A percentile compares a stretch with the other conserved stretches of the same genome.
Conservation (phyloP, 2,797 vertebrate species). For the Catamblyrhynchus diadema region DNA sequence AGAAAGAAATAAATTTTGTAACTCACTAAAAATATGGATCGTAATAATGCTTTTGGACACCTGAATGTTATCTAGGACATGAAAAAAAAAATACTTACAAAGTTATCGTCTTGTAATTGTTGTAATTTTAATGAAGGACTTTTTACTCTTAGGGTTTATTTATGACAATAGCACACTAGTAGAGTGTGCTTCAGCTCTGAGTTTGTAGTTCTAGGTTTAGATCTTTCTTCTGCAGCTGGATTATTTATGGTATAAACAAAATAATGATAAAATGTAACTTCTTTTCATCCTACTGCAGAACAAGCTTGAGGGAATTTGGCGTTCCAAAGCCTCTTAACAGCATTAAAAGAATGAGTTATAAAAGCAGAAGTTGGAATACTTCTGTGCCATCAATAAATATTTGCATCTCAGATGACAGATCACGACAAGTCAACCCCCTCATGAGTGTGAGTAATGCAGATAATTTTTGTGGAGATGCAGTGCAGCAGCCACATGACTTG, state of each 20-base stretch:
- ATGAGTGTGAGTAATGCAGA: constrained; percentile 17
- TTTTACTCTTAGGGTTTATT: not conserved
- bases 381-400: constrained; percentile 37
- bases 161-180: not conserved
- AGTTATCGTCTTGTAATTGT: not conserved
- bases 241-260: not conserved
- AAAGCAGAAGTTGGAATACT: constrained; percentile 10
- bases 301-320: not conserved
- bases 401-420: constrained; percentile 40
- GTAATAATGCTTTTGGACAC: not conserved
- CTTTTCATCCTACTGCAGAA: not conserved
- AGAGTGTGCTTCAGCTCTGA: not conserved
- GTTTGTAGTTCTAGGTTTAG: not conserved
- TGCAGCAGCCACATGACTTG: constrained; percentile 2
- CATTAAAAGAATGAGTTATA: constrained; percentile 10
- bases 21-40: not conserved
- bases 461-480: constrained; percentile 10
- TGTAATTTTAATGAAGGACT: not conserved
- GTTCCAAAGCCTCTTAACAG: not conserved
- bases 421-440: constrained; percentile 17
- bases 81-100: not conserved
- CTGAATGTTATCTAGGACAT: not conserved
- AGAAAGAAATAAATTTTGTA: not conserved
- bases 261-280: not conserved
- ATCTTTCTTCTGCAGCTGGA: not conserved